Evolutionary conservation across 2,797 vertebrate species (phyloP).

Genomic region (Clarias pachynema): DNA sequence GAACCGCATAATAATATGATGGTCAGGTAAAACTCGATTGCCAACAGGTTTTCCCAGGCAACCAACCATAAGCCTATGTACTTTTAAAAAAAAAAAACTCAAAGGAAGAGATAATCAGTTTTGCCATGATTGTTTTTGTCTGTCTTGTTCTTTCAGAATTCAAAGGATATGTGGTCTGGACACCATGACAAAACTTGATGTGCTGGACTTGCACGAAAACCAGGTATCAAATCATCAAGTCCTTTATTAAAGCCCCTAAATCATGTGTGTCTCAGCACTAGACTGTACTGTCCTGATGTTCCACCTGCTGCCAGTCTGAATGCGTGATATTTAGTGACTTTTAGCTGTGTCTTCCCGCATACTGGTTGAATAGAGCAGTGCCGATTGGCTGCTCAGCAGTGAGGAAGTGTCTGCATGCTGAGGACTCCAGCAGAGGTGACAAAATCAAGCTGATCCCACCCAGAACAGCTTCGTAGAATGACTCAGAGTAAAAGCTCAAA

Average conservation of each 20-base stretch:
- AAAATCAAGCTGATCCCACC: conserved; percentile 29
- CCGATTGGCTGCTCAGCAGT: conserved; percentile 21
- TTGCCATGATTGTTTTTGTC: not conserved
- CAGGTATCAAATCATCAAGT: conserved; percentile 77
- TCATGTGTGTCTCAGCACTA: not conserved
- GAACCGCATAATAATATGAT: not conserved
- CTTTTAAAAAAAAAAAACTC: not conserved
- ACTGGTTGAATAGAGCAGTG: not conserved
- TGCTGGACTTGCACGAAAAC: conserved; percentile 94
- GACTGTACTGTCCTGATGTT: not conserved
- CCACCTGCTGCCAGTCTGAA: conserved; percentile 29
- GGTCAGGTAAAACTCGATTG: not conserved
- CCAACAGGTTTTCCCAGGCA: not conserved
- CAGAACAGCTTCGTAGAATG: conserved; percentile 4
- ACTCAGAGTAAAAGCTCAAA: conserved; percentile 4
- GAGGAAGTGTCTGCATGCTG: conserved; percentile 26
- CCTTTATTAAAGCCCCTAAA: not conserved
- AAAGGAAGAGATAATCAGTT: not conserved
- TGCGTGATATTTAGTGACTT: conserved; percentile 11
- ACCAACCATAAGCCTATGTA: not conserved
- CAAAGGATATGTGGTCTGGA: conserved; percentile 85
- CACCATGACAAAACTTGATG: conserved; percentile 82
- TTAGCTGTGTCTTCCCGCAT: not conserved
- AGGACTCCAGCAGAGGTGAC: conserved; percentile 42
- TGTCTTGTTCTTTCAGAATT: conserved; percentile 76